Evolutionary conservation across 2,888 invertebrate genomes (phyloP).

Genomic region (Acanthosepion esculentum): DNA sequence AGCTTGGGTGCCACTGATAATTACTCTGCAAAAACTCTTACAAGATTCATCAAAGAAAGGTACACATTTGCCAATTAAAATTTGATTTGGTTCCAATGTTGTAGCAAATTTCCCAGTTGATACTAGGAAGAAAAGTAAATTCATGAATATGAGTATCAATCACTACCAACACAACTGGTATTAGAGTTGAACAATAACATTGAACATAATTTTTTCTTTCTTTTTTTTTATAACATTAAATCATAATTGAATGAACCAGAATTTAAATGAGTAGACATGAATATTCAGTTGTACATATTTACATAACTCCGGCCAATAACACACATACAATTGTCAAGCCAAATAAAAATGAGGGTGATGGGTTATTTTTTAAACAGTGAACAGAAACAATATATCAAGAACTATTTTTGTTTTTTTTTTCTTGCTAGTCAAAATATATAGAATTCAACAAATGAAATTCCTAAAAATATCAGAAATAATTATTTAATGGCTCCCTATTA

Average conservation of each 20-base stretch:
- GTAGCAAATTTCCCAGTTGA: not conserved
- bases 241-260: constrained; percentile 13
- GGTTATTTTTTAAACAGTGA: not conserved
- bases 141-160: constrained; percentile 9
- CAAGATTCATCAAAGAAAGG: constrained; percentile 8
- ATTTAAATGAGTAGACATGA: constrained; percentile 33
- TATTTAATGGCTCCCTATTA: not conserved
- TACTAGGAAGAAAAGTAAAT: not conserved
- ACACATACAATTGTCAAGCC: constrained; percentile 25
- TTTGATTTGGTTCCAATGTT: constrained; percentile 24
- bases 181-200: constrained; percentile 15
- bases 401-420: not conserved
- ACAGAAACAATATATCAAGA: constrained; percentile 24
- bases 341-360: not conserved
- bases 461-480: constrained; percentile 11
- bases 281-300: constrained; percentile 33
- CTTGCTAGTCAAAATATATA: constrained; percentile 17
- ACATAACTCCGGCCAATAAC: constrained; percentile 22
- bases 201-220: not conserved
- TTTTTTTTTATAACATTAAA: constrained; percentile 13
- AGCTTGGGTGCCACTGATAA: not conserved
- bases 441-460: constrained; percentile 15
- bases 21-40: not conserved
- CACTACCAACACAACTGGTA: constrained; percentile 24
- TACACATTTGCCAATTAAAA: not conserved